Conservation (phyloP, 2,797 vertebrate species). For the Melanotaenia pygmaea region DNA sequence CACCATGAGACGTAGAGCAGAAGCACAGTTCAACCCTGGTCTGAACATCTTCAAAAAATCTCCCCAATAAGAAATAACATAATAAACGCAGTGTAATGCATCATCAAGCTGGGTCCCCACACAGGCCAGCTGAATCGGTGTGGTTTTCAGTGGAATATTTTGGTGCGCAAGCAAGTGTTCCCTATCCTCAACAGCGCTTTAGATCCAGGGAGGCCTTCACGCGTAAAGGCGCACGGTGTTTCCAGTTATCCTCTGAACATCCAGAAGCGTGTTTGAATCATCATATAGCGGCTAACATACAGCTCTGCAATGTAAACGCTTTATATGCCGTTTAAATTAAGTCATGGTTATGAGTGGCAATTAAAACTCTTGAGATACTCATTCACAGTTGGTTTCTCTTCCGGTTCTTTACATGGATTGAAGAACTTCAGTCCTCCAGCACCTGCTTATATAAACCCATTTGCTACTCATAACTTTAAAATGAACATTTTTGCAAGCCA, state of each 20-base stretch:
- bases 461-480: not conserved
- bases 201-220: not conserved
- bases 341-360: not conserved
- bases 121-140: conserved; percentile 49
- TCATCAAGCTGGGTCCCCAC: conserved; percentile 44
- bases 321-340: not conserved
- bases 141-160: conserved; percentile 20
- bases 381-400: conserved; percentile 33
- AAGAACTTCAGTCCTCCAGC: conserved; percentile 11
- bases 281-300: conserved; percentile 13
- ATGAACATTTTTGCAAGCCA: not conserved
- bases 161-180: conserved; percentile 23
- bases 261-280: conserved; percentile 2
- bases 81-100: conserved; percentile 43
- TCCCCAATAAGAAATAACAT: conserved; percentile 35
- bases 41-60: conserved; percentile 40
- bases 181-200: conserved; percentile 1
- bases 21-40: conserved; percentile 53
- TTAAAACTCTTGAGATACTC: conserved; percentile 18
- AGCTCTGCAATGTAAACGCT: conserved; percentile 28
- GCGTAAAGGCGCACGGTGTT: conserved; percentile 24
- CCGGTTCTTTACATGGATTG: conserved; percentile 24
- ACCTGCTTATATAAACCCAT: conserved; percentile 17
- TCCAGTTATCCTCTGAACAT: not conserved
- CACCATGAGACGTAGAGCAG: conserved; percentile 60